phyloP scores from a whole-genome alignment of 2,797 vertebrate genomes.

The Hemibagrus guttatus region DNA sequence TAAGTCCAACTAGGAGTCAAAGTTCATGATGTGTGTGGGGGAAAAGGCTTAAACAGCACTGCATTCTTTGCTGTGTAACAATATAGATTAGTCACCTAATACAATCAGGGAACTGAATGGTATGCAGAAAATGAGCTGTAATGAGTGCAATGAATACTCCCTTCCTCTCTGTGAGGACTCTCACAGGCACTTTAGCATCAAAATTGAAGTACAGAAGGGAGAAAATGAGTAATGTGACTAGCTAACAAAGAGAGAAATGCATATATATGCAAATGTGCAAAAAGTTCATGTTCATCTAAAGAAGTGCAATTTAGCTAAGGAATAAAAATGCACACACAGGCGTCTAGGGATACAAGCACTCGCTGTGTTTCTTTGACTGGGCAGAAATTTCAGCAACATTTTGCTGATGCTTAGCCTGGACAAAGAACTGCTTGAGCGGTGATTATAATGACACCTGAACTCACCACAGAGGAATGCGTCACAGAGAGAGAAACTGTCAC shows the following conservation, averaged over 20 bases:
- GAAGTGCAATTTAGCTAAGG: constrained; percentile 24
- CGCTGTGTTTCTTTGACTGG: constrained; percentile 46
- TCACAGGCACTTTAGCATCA: not conserved
- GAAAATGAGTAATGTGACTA: constrained; percentile 3
- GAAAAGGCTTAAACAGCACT: constrained; percentile 68
- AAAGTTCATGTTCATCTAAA: constrained; percentile 21
- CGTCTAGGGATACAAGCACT: constrained; percentile 38
- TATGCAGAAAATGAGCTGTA: constrained; percentile 69
- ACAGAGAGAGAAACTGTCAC: constrained; percentile 38
- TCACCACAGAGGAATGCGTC: constrained; percentile 51
- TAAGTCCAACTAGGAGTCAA: constrained; percentile 87
- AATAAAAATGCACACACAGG: constrained; percentile 55
- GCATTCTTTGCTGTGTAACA: constrained; percentile 65
- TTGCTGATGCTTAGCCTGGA: constrained; percentile 38
- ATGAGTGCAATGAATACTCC: constrained; percentile 35
- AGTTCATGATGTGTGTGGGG: constrained; percentile 79
- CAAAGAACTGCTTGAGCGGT: constrained; percentile 60
- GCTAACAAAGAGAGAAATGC: constrained; percentile 10
- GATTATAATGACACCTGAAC: constrained; percentile 60
- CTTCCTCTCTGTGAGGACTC: not conserved
- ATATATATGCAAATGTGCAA: constrained; percentile 4
- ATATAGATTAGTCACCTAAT: constrained; percentile 64
- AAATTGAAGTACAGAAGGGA: not conserved
- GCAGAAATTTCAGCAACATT: constrained; percentile 52
- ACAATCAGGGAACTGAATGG: constrained; percentile 48